phyloP scores from a whole-genome alignment of 2,113 vertebrate species.

The Columbina picui region DNA sequence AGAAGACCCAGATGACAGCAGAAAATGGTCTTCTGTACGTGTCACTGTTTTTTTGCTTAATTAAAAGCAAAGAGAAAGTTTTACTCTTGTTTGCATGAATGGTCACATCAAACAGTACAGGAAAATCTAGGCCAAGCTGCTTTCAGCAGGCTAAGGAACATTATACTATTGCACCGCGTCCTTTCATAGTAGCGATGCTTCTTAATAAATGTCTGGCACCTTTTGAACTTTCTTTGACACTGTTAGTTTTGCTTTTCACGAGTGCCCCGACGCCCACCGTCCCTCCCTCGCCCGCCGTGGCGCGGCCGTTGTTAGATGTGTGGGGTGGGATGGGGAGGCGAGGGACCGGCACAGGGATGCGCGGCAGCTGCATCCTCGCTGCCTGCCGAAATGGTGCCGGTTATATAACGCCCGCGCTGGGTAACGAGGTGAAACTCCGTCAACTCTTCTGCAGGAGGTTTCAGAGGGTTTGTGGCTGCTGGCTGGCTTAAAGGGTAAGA shows the following conservation, averaged over 20 bases:
- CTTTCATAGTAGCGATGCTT: background rate
- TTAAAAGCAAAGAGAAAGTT: conserved; percentile 46
- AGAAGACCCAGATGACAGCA: background rate
- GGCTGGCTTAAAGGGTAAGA: conserved; percentile 53
- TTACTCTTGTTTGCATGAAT: conserved; percentile 66
- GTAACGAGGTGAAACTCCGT: conserved; percentile 66
- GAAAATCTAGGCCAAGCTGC: conserved; percentile 68
- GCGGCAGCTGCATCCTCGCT: conserved; percentile 48
- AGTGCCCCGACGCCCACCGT: background rate
- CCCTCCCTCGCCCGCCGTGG: background rate
- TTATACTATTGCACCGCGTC: background rate
- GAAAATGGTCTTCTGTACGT: background rate
- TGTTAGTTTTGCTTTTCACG: background rate
- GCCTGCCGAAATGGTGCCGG: conserved; percentile 68
- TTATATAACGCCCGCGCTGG: conserved; percentile 75
- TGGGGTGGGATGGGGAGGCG: conserved; percentile 59
- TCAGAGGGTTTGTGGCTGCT: background rate
- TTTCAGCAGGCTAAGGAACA: conserved; percentile 47
- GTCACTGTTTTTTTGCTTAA: background rate
- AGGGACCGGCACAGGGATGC: conserved; percentile 38
- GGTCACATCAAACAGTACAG: conserved; percentile 52
- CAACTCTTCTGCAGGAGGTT: conserved; percentile 55
- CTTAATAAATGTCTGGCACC: background rate
- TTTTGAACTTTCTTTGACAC: conserved; percentile 7
- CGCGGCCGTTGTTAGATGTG: background rate